Evolutionary conservation across 2,888 invertebrate genomes (phyloP).

Genomic region (Mactromeris polynyma): DNA sequence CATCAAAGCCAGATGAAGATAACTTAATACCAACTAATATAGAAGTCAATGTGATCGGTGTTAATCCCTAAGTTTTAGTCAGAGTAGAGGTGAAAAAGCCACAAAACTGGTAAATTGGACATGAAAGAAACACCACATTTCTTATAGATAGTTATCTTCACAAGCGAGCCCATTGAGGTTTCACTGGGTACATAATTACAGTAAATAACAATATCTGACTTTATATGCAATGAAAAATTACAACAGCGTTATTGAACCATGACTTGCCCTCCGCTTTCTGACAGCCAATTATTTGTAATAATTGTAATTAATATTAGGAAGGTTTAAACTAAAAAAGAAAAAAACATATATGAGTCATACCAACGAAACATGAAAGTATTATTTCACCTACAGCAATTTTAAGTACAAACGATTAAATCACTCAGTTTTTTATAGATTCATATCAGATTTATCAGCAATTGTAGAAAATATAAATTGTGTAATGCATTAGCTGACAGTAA

Average conservation of each 20-base stretch:
- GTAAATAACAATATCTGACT: neutral
- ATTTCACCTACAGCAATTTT: neutral
- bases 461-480: neutral
- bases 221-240: slow-evolving; percentile 1
- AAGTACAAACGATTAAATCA: neutral
- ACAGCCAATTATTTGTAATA: neutral
- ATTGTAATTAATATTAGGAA: slow-evolving; percentile 8
- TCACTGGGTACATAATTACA: neutral
- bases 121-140: neutral
- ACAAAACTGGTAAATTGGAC: slow-evolving; percentile 5
- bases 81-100: neutral
- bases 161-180: neutral
- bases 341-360: neutral
- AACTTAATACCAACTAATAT: slow-evolving; percentile 1
- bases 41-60: neutral
- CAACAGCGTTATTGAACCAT: neutral
- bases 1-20: neutral
- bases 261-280: neutral
- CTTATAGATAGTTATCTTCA: neutral
- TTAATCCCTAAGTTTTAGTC: neutral
- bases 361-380: neutral
- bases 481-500: neutral
- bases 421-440: slow-evolving; percentile 2
- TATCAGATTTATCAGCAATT: neutral
- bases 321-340: neutral